Evolutionary conservation across 1,140 invertebrate species (phyloP).

Genomic region (Heliconius hewitsoni): DNA sequence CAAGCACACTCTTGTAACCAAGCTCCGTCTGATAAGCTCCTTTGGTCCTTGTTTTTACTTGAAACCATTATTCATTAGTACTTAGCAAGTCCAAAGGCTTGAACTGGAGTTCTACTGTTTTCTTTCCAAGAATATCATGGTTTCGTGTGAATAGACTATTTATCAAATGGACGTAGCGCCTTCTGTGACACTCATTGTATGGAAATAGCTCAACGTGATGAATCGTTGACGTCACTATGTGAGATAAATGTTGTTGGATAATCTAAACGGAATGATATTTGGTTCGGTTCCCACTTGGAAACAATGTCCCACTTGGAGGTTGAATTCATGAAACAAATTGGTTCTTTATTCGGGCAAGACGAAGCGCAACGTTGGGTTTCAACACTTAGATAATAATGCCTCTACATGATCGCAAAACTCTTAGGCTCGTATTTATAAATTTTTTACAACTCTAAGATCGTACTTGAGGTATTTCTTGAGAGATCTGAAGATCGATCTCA

Average conservation of each 20-base stretch:
- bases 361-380: no score
- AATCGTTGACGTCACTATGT: not conserved
- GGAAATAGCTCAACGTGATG: slow-evolving; percentile 3
- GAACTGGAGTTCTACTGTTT: not conserved
- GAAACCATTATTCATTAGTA: slow-evolving; percentile 28
- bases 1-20: slow-evolving; percentile 15
- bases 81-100: slow-evolving; percentile 2
- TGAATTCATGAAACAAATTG: no score
- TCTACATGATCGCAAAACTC: no score
- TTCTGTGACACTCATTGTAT: not conserved
- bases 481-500: no score
- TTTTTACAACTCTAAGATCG: no score
- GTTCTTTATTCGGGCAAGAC: no score
- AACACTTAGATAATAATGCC: no score
- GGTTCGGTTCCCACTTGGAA: no score
- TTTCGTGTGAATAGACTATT: slow-evolving; percentile 7
- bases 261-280: not conserved
- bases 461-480: no score
- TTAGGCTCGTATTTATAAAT: no score
- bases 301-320: no score
- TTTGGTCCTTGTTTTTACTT: slow-evolving; percentile 13
- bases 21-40: slow-evolving; percentile 18
- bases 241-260: not conserved
- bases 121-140: not conserved
- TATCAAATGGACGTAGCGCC: not conserved